Evolutionary conservation across 1,140 invertebrate genomes (phyloP).

Genomic region (Sycophaga agraensis): DNA sequence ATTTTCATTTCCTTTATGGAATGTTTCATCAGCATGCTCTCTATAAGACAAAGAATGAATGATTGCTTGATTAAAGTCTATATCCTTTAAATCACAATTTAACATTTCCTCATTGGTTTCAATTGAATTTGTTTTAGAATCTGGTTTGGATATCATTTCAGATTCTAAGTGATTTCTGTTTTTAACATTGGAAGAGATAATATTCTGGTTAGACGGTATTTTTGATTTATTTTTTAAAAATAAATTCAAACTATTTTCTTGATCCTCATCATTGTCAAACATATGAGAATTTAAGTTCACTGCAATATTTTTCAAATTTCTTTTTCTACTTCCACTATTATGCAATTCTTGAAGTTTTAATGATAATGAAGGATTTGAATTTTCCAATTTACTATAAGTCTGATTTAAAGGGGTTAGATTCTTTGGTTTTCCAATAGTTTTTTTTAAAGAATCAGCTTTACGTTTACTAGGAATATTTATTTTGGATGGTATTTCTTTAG

Average conservation of each 20-base stretch:
- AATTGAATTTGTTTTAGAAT: background rate
- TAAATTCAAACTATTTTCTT: background rate
- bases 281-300: slow-evolving; percentile 37
- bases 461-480: background rate
- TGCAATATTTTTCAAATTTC: slow-evolving; percentile 31
- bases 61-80: slow-evolving; percentile 13
- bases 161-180: background rate
- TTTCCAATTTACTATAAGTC: slow-evolving; percentile 24
- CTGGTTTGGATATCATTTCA: background rate
- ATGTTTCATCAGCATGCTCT: background rate
- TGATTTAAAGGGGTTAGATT: slow-evolving; percentile 20
- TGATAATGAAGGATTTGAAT: background rate
- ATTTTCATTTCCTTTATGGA: background rate
- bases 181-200: background rate
- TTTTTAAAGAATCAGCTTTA: slow-evolving; percentile 2
- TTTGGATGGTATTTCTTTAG: background rate
- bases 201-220: background rate
- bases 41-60: background rate
- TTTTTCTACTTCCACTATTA: slow-evolving; percentile 2
- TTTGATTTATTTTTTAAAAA: background rate
- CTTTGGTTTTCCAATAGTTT: background rate
- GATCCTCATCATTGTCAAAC: slow-evolving; percentile 32
- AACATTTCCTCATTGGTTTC: background rate
- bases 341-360: background rate
- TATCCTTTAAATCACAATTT: background rate